Percentiles rank a stretch among this genome's conserved stretches.
These are phyloP conservation scores for Eupithecia subumbrata DNA, from an alignment of 2,888 invertebrate species.

Conservation along the genomic window DNA sequence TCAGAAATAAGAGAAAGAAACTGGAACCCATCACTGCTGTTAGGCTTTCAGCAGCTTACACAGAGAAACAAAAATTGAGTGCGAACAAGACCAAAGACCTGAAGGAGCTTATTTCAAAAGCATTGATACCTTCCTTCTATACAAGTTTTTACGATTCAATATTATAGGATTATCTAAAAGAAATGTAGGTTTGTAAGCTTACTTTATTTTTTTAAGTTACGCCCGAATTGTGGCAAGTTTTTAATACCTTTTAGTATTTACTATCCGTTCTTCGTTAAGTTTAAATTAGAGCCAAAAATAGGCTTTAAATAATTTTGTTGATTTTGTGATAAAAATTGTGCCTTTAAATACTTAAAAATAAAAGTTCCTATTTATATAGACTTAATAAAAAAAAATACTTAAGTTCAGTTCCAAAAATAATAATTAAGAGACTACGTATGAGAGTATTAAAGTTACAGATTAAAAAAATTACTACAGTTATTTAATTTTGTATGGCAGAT, in stretches of 20 bases:
- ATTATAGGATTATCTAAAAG: constrained; percentile 16
- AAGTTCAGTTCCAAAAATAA: constrained; percentile 16
- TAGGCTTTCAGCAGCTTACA: constrained; percentile 15
- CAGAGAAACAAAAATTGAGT: constrained; percentile 18
- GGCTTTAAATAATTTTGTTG: constrained; percentile 15
- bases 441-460: constrained; percentile 15
- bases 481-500: constrained; percentile 17
- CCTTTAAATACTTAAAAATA: constrained; percentile 18
- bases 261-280: constrained; percentile 16
- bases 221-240: constrained; percentile 17
- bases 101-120: constrained; percentile 24
- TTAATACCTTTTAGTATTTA: constrained; percentile 18
- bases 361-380: constrained; percentile 17
- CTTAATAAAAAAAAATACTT: constrained; percentile 17
- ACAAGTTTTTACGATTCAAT: constrained; percentile 18
- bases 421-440: constrained; percentile 17
- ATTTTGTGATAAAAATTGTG: constrained; percentile 18
- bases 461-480: constrained; percentile 17
- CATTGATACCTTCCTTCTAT: constrained; percentile 21
- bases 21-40: constrained; percentile 15
- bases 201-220: constrained; percentile 16
- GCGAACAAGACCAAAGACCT: constrained; percentile 22
- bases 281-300: constrained; percentile 15
- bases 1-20: constrained; percentile 40
- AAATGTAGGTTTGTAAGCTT: constrained; percentile 17